A percentile compares a stretch with the other conserved stretches of the same genome.
phyloP scores from a whole-genome alignment of 2,113 vertebrate genomes.

The Phoenicopterus ruber region DNA sequence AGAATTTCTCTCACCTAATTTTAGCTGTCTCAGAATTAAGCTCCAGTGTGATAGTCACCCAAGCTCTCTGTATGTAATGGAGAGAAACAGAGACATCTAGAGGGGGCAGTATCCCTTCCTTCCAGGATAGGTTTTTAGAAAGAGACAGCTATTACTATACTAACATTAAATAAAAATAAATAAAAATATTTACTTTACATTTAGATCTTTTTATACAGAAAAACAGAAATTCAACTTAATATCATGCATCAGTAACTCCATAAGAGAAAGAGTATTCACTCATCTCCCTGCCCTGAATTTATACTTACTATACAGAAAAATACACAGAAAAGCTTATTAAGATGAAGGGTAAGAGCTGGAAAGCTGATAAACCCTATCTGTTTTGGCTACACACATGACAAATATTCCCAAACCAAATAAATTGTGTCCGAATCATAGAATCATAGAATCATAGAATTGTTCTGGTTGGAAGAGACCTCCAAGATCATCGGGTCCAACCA shows the following conservation, averaged over 20 bases:
- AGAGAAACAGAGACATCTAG: background rate
- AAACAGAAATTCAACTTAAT: background rate
- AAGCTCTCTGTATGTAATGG: background rate
- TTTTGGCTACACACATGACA: background rate
- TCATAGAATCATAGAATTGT: too few species aligned
- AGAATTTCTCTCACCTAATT: background rate
- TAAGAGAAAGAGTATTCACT: background rate
- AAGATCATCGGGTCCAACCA: too few species aligned
- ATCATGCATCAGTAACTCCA: background rate
- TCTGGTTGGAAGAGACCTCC: background rate
- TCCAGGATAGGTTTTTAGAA: background rate
- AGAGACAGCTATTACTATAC: background rate
- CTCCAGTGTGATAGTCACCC: background rate
- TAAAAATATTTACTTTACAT: background rate
- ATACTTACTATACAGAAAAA: background rate
- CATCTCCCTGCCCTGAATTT: background rate
- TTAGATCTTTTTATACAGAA: background rate
- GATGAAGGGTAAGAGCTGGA: background rate
- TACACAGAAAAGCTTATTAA: background rate
- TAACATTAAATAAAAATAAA: background rate
- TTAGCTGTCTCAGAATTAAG: background rate
- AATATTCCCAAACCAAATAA: background rate
- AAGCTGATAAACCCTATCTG: background rate
- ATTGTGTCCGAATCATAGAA: background rate
- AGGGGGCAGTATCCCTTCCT: background rate